Evolutionary conservation across 2,888 invertebrate genomes (phyloP), one percentile per base, ranked within the genome.

Genomic region (Epinotia nisella): DNA sequence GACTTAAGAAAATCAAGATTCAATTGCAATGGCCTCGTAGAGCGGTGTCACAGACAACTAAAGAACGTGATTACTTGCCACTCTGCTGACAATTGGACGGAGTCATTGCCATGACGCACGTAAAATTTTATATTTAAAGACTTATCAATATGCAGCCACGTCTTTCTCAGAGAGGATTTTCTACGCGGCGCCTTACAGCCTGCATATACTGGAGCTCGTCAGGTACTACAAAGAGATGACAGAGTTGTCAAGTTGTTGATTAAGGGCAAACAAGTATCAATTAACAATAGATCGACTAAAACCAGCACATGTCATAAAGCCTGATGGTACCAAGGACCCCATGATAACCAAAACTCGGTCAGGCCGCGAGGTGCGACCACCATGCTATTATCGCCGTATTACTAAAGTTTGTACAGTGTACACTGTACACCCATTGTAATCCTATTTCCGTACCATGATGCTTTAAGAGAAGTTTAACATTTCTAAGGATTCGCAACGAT

Each of bases 31-130:
- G 81, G 81, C 0, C 55, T 81, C 1, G 59, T 75, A 0, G 75
- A 75, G 45, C n/a, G 75, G 3, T 64, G 82, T 66, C 89, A 90
- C 74, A 75, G 88, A 0, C 79, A 82, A 3, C 75, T 90, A 21
- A 90, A 90, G 75, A 79, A 87, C 0, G 84, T 90, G 0, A 79
- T 81, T 2, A 77, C 71, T 51, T 81, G 80, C 66, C 81, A 81
- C 21, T 45, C 64, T 0, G 65, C 58, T 0, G 7, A 61, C 0
- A 68, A 55, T 10, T 83, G 81, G 80, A 2, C 79, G 24, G 78
- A 81, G n/a, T 69, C 77, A 17, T 13, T 29, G 13, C 62, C 80
- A 81, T 49, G 15, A 39, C n/a, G 71, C 5, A 21, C 62, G 0
- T 74, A 39, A 70, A 64, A 74, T 0, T 83, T 83, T 53, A 41